These are phyloP conservation scores for Mayetiola destructor DNA, from an alignment of 2,888 invertebrate genomes.

Conservation along the genomic window DNA sequence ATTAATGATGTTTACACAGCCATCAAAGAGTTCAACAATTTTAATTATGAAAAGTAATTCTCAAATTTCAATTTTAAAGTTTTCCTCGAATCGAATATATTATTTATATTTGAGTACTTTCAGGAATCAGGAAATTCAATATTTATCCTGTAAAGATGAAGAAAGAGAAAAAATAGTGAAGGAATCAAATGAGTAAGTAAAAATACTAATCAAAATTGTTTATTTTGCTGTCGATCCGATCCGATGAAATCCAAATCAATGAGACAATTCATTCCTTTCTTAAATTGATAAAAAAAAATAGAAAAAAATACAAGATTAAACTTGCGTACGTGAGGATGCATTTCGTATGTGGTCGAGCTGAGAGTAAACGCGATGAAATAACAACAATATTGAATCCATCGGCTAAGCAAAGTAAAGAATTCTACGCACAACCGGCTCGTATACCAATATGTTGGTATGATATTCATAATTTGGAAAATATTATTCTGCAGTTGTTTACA, in stretches of 20 bases:
- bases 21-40: not conserved
- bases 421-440: not conserved
- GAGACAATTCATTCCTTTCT: not conserved
- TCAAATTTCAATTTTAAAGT: not conserved
- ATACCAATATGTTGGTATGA: not conserved
- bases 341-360: not conserved
- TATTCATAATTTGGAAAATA: slow-evolving; percentile 4
- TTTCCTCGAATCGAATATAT: not conserved
- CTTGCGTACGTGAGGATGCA: not conserved
- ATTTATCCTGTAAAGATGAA: not conserved
- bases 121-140: slow-evolving; percentile 9
- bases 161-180: not conserved
- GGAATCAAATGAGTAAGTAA: not conserved
- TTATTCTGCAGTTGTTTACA: not conserved
- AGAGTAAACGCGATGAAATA: not conserved
- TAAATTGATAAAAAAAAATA: not conserved
- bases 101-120: not conserved
- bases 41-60: slow-evolving; percentile 2
- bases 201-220: no score
- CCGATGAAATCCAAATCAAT: no score
- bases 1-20: not conserved
- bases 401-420: not conserved
- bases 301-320: not conserved
- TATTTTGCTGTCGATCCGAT: no score
- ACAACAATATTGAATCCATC: not conserved